Percentiles rank a stretch among this genome's conserved stretches.
Conservation (phyloP, 2,113 vertebrate species). For the Pituophis catenifer region DNA sequence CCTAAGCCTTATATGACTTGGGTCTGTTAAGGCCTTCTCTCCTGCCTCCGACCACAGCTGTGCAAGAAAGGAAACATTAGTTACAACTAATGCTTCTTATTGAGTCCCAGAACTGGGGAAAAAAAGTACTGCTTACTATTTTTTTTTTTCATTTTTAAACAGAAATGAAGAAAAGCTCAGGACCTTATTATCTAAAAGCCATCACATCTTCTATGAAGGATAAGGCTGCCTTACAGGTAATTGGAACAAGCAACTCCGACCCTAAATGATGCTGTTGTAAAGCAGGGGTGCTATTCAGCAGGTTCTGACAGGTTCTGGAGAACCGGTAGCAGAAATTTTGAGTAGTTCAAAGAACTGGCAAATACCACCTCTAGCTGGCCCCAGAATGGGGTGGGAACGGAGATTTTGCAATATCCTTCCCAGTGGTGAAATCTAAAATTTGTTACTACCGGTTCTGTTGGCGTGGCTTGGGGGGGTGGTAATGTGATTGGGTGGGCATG, state of each 20-base stretch:
- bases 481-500: too few relatives aligned
- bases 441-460: too few relatives aligned
- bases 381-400: too few relatives aligned
- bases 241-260: not conserved
- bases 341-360: too few relatives aligned
- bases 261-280: not conserved
- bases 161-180: not conserved
- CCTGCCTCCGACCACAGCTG: constrained; percentile 23
- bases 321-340: too few relatives aligned
- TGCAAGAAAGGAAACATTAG: not conserved
- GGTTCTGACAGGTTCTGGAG: too few relatives aligned
- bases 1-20: not conserved
- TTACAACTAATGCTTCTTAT: not conserved
- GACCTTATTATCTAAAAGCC: not conserved
- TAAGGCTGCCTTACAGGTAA: not conserved
- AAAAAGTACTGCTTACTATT: not conserved
- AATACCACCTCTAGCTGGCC: too few relatives aligned
- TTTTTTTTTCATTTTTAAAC: not conserved
- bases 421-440: too few relatives aligned
- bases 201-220: not conserved
- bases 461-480: too few relatives aligned
- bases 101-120: not conserved
- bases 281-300: not conserved
- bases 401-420: too few relatives aligned
- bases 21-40: accelerated